Evolutionary conservation across 2,888 invertebrate species (phyloP), one percentile per base, ranked within the genome.

Genomic region (Monoplex corrugatus): DNA sequence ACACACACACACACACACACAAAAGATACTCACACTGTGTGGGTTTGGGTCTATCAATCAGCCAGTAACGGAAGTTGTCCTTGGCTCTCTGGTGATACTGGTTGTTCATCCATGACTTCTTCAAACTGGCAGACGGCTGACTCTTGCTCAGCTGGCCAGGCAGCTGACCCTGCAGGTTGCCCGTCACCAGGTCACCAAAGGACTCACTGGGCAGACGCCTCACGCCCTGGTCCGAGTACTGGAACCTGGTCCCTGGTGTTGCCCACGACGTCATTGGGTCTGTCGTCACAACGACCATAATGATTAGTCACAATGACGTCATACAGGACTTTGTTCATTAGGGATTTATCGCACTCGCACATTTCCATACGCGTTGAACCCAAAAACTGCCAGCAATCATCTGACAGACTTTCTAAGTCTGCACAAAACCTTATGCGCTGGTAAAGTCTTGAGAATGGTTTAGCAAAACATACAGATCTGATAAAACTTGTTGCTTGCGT

Each of bases 21-120:
- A 50, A 50, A 8, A 50, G 16, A 6, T 40, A 94, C 95, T 93
- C 92, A 95, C 95, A 95, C 40, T 86, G 91, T 8, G 95, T 95
- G n/a, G 95, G 95, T 88, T 94, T 94, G 40, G 95, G 95, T 91
- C 94, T 91, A 80, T 95, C 94, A 88, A 94, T 94, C 44, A 94
- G 92, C 95, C 95, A 95, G 90, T 95, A 95, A 44, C 94, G 90
- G 93, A 95, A 95, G 2, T 95, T 95, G 13, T 95, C 94, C 88
- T 90, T 91, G 1, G 95, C 95, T 63, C 95, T 90, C 35, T 93
- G 92, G 89, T 94, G 93, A 91, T 91, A 95, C n/a, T 92, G 89
- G 87, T 93, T 94, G 89, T 92, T 89, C 63, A 63, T 89, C 78
- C 86, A 89, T 19, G 87, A 90, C 87, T 89, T 92, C 83, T 91